A percentile compares a stretch with the other conserved stretches of the same genome.
These are phyloP conservation scores for Gopherus flavomarginatus DNA, from an alignment of 2,113 vertebrate genomes.

Conservation along the genomic window DNA sequence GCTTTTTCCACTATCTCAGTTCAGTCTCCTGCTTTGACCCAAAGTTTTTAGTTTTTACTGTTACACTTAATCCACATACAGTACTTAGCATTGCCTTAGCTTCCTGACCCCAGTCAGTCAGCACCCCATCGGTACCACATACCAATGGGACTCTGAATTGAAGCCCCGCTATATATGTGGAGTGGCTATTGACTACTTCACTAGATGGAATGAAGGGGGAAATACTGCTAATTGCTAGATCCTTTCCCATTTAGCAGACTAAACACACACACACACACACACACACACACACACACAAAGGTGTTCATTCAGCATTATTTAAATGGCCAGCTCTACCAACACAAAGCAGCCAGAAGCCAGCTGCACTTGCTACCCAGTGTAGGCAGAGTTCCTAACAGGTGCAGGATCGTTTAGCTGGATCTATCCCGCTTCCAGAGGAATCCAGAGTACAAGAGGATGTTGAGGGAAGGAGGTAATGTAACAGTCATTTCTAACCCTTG, in stretches of 20 bases:
- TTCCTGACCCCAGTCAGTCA: not conserved
- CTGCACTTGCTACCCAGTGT: not conserved
- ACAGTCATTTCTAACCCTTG: not conserved
- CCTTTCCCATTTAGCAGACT: not conserved
- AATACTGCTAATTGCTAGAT: not conserved
- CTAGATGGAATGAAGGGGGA: not conserved
- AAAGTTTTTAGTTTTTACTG: rapidly evolving
- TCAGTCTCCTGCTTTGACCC: not conserved
- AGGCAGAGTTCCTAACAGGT: not conserved
- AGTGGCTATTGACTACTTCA: not conserved
- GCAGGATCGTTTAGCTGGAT: not conserved
- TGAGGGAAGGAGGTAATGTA: not conserved
- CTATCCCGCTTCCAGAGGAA: not conserved
- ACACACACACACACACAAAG: not conserved
- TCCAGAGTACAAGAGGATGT: rapidly evolving
- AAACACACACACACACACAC: not conserved
- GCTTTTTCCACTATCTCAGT: not conserved
- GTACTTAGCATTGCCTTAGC: not conserved
- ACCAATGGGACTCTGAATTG: not conserved
- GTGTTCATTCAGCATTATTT: not conserved
- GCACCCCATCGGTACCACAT: not conserved
- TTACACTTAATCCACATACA: not conserved
- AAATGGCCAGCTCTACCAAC: not conserved
- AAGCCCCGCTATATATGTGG: not conserved
- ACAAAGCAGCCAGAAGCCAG: not conserved